A percentile compares a stretch with the other conserved stretches of the same genome.
These are phyloP conservation scores for Conomelus anceps DNA, from an alignment of 2,888 invertebrate genomes.

Conservation along the genomic window DNA sequence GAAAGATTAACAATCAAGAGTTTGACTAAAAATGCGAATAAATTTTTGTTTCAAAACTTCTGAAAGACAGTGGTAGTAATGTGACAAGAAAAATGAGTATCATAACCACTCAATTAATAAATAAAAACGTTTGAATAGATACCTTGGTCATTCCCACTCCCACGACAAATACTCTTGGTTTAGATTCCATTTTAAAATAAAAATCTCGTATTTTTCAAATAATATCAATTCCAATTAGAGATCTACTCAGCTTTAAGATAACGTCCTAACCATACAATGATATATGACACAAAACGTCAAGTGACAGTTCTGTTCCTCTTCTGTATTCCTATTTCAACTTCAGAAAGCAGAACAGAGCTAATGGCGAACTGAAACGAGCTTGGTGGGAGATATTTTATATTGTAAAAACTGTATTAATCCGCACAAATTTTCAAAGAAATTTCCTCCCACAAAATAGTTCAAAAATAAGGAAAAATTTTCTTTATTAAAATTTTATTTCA, in stretches of 20 bases:
- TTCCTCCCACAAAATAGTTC: neutral
- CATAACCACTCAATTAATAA: neutral
- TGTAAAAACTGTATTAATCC: neutral
- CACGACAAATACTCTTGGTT: constrained; percentile 68
- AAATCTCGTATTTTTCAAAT: neutral
- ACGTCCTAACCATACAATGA: neutral
- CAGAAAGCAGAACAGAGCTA: neutral
- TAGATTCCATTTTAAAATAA: constrained; percentile 4
- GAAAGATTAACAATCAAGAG: neutral
- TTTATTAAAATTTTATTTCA: too few species aligned
- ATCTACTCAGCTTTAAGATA: neutral
- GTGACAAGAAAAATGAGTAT: neutral
- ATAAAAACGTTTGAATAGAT: constrained; percentile 36
- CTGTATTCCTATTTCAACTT: neutral
- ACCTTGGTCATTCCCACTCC: constrained; percentile 97
- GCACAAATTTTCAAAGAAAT: neutral
- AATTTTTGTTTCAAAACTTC: too few species aligned
- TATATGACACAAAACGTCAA: neutral
- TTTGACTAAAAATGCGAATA: neutral
- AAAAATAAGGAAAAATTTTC: neutral
- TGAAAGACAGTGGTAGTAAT: too few species aligned
- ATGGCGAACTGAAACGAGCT: neutral
- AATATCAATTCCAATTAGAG: neutral
- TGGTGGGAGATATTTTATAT: neutral
- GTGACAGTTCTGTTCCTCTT: neutral